These are phyloP conservation scores for Zygaena filipendulae DNA, from an alignment of 2,888 invertebrate genomes.

Conservation along the genomic window DNA sequence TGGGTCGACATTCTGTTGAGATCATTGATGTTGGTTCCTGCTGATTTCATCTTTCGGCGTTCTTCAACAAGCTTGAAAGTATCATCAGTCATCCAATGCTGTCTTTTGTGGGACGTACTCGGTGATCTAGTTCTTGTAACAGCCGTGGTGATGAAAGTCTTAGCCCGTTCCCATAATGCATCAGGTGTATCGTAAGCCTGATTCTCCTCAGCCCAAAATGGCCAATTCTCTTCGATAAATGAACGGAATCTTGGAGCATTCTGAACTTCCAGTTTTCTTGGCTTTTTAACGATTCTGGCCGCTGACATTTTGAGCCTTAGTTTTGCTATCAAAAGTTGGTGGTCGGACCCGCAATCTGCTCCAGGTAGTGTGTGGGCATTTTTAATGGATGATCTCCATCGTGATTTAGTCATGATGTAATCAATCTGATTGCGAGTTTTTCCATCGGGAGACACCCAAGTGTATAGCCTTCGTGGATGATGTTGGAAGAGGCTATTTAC, in stretches of 20 bases:
- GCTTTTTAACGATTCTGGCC: neutral
- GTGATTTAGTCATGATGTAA: conserved; percentile 11
- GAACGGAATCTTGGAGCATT: neutral
- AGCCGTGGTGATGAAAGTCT: too few species aligned
- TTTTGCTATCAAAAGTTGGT: conserved; percentile 1
- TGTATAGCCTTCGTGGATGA: conserved; percentile 11
- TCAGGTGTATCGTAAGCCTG: too few species aligned
- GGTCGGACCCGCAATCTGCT: too few species aligned
- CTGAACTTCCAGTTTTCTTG: neutral
- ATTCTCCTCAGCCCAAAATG: too few species aligned
- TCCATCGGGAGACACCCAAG: conserved; percentile 12
- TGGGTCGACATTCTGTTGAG: conserved; percentile 4
- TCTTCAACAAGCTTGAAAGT: conserved; percentile 4
- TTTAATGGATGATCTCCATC: conserved; percentile 9
- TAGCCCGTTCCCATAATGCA: too few species aligned
- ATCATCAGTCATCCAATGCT: conserved; percentile 6
- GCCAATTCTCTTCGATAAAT: neutral
- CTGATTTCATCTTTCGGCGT: conserved; percentile 1
- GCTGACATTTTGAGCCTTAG: neutral
- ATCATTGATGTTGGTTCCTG: conserved; percentile 2
- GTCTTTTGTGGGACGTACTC: neutral
- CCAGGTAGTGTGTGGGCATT: conserved; percentile 4
- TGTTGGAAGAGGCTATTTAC: conserved; percentile 7
- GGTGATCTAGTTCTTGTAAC: too few species aligned
- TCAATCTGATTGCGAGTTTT: conserved; percentile 13